These are phyloP conservation scores for Mareca strepera DNA, from an alignment of 2,797 vertebrate genomes.

Conservation along the genomic window DNA sequence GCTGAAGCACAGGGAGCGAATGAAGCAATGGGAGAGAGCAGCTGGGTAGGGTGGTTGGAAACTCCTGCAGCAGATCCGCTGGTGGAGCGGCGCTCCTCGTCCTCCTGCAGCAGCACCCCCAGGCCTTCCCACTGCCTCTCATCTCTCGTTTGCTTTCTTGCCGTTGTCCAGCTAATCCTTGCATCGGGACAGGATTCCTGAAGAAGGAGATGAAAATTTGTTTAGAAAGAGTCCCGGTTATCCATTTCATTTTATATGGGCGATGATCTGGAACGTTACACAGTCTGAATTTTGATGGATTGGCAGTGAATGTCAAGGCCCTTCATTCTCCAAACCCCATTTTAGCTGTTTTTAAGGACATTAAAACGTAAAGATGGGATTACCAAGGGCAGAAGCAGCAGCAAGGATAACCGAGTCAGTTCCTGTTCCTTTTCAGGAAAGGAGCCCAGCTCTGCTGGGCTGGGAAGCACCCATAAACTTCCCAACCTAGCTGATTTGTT, in stretches of 20 bases:
- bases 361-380: not conserved
- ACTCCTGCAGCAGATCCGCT: not conserved
- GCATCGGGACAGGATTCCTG: not conserved
- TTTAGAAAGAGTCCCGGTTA: not conserved
- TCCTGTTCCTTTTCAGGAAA: not conserved
- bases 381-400: not conserved
- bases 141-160: not conserved
- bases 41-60: not conserved
- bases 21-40: not conserved
- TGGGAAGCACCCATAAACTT: not conserved
- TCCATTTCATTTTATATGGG: not conserved
- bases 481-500: not conserved
- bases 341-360: not conserved
- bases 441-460: not conserved
- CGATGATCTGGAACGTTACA: fast-evolving
- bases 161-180: not conserved
- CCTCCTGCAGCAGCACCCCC: not conserved
- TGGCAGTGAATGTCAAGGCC: not conserved
- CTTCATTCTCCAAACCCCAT: not conserved
- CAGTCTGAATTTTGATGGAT: not conserved
- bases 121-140: not conserved
- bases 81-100: fast-evolving
- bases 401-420: not conserved
- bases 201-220: not conserved
- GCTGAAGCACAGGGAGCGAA: not conserved